Base-by-base conservation (phyloP, 2,113 vertebrate genomes). In the Albula goreensis region DNA sequence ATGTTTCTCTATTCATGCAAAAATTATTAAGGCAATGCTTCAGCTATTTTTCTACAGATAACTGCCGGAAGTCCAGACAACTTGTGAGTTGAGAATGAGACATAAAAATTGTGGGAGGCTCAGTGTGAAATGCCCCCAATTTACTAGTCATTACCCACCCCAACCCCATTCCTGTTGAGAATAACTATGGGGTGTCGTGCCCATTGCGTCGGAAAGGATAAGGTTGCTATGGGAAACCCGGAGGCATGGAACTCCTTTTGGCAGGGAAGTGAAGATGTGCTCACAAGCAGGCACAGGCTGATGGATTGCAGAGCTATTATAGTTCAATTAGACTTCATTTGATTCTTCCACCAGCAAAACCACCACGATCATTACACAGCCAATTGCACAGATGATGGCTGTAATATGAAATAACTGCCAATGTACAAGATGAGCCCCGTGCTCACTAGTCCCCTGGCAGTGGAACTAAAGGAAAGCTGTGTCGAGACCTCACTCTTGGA, bases 291-390 rank as follows among this genome's bases (percentile, higher is more conserved):
- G 88, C 80, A 48, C 85, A 83, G 84, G 88, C 86, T 90, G 89
- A 92, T 86, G 77, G 89, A 94, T 91, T 81, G 86, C 87, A 86
- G 86, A 85, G 79, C 89, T 87, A 92, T 91, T 90, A 91, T 81
- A 90, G 90, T 91, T 92, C 90, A 93, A 93, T 93, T 92, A 93
- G 25, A 81, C 86, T 88, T 91, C 88, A 90, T 93, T 89, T 92
- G 90, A 92, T 88, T 87, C 83, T 89, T 89, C 84, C 89, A 88
- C 86, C 83, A 89, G 87, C 87, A 85, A 83, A 87, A 86, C 87
- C 80, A 83, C 90, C 85, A 52, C 83, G 87, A 91, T 92, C 91
- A 92, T 93, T 93, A 90, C 92, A 93, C 91, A 92, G 87, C 86
- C 92, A 90, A 92, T 93, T 93, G 89, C 88, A 87, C 92, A 89